phyloP scores from a whole-genome alignment of 2,888 invertebrate genomes.

The Sepiola atlantica region DNA sequence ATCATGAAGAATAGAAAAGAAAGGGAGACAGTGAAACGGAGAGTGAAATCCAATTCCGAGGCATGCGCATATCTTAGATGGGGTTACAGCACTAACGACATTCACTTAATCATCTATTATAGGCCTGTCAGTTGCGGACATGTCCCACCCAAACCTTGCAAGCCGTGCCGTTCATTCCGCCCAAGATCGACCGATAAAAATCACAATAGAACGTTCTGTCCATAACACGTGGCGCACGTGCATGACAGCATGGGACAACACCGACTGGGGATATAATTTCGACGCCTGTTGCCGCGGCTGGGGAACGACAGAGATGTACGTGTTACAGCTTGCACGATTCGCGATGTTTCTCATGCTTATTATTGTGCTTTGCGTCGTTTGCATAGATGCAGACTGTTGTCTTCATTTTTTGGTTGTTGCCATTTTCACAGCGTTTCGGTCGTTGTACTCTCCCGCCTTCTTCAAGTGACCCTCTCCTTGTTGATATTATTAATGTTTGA shows the following conservation, averaged over 20 bases:
- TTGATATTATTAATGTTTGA: too few relatives aligned
- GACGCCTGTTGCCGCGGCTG: not conserved
- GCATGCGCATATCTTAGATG: not conserved
- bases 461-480: too few relatives aligned
- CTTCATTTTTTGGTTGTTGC: too few relatives aligned
- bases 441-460: too few relatives aligned
- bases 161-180: not conserved
- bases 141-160: not conserved
- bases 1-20: not conserved
- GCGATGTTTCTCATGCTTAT: too few relatives aligned
- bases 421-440: too few relatives aligned
- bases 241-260: not conserved
- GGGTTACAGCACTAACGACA: conserved; percentile 12
- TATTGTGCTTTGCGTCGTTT: too few relatives aligned
- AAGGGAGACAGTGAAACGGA: not conserved
- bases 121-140: not conserved
- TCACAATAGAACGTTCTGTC: not conserved
- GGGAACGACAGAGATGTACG: too few relatives aligned
- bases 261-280: not conserved
- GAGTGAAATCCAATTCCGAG: conserved; percentile 7
- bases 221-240: not conserved
- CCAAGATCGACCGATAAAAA: not conserved
- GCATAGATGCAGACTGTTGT: too few relatives aligned
- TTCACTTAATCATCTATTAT: conserved; percentile 20
- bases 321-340: too few relatives aligned